Conservation (phyloP, 2,113 vertebrate genomes). For the Callithrix jacchus region DNA sequence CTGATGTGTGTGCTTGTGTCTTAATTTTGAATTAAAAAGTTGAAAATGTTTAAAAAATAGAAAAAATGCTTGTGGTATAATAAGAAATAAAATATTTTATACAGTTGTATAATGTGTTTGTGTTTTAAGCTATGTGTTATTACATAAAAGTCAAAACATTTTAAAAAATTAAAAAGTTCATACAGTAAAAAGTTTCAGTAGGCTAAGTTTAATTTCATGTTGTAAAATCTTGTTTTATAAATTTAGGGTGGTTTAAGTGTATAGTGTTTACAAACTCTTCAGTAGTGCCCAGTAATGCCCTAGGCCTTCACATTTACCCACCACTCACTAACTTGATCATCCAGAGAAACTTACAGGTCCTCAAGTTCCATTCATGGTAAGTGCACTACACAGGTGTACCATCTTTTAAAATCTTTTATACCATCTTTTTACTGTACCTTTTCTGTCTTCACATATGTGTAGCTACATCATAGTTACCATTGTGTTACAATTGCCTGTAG, state of each 20-base stretch:
- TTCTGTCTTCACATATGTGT: background rate
- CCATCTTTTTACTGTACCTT: background rate
- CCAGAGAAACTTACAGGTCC: background rate
- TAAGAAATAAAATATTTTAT: background rate
- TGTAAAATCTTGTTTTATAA: background rate
- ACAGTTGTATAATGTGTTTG: background rate
- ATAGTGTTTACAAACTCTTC: background rate
- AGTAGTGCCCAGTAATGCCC: background rate
- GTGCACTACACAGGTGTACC: background rate
- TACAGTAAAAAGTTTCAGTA: background rate
- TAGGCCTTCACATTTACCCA: background rate
- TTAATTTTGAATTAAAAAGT: background rate
- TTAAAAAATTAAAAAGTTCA: background rate
- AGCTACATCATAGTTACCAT: background rate
- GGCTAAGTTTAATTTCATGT: background rate
- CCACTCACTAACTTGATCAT: background rate
- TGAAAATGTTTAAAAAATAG: background rate
- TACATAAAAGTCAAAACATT: background rate
- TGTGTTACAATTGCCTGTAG: background rate
- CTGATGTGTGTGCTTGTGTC: background rate
- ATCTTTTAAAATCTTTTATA: background rate
- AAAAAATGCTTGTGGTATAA: background rate
- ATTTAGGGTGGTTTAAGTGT: too few relatives aligned
- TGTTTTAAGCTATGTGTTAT: too few relatives aligned
- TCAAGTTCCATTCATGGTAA: background rate